Evolutionary conservation across 2,797 vertebrate species (phyloP), one percentile per base, ranked within the genome.

Genomic region (Falco novaeseelandiae): DNA sequence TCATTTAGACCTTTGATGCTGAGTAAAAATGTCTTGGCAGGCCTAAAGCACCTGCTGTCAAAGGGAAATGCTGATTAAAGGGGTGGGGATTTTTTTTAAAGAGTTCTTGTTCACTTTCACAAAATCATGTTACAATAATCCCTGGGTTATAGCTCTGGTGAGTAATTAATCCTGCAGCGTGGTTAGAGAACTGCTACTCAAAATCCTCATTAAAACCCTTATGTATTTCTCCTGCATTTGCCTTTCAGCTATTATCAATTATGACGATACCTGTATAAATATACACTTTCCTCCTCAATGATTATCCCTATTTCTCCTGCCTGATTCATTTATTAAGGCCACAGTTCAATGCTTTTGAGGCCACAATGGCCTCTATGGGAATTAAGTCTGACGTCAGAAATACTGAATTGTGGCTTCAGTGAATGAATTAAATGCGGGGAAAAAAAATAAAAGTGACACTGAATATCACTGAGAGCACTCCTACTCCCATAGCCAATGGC

Each of bases 1-100:
- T 96, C 97, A 97, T 96, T 98, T 97, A 98, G 74, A 83, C 88
- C 96, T 97, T 98, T 97, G 96, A 97, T 93, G 96, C 94, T 86
- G 87, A 97, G 90, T 52, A 72, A 89, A 90, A 97, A 91, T 69
- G 91, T 93, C 81, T 92, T 97, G 97, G 94, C 90, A 94, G 44
- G 51, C 48, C 76, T 95, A 70, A 89, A 82, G 70, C 76, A 91
- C 87, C 90, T 95, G 95, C 92, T 97, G 94, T 97, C 95, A 96
- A 95, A 87, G 57, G 72, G 78, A 95, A 97, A 95, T 93, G 87
- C 84, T 84, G 86, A 96, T 96, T 96, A 96, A 94, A 94, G 58
- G 49, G 22, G 19, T 55, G 38, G 29, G 30, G 3, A 44, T 44
- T 44, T 44, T 22, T 88, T 93, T 93, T 91, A 94, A 84, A 91